phyloP scores from a whole-genome alignment of 2,113 vertebrate species.

The Hippocampus mohnikei region DNA sequence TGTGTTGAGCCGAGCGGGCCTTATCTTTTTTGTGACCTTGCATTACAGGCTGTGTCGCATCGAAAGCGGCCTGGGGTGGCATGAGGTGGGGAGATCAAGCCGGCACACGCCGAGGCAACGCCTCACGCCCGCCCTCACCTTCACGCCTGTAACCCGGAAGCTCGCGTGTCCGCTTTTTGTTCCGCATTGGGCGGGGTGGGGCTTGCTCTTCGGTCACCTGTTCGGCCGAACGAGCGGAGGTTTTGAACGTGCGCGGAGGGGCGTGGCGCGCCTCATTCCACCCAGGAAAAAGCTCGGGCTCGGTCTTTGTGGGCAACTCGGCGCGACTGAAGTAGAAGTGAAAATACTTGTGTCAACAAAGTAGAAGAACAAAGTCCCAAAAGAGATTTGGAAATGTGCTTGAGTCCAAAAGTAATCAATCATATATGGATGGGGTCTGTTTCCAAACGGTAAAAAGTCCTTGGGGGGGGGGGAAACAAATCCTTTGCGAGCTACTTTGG shows the following conservation, averaged over 20 bases:
- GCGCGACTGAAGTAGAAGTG: background rate
- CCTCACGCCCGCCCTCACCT: constrained; percentile 4
- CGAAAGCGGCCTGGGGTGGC: background rate
- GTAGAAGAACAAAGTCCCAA: background rate
- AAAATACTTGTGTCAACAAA: background rate
- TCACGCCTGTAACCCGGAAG: background rate
- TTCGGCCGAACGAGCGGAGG: background rate
- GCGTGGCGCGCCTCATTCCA: background rate
- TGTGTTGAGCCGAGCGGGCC: background rate
- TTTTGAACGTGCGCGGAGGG: background rate
- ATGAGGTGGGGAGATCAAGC: background rate
- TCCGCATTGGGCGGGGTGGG: no score
- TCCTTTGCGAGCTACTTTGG: no score
- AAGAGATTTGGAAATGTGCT: background rate
- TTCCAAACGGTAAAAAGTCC: no score
- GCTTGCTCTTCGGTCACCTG: background rate
- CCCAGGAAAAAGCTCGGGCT: no score
- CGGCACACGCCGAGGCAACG: background rate
- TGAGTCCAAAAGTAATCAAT: background rate
- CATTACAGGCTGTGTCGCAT: background rate
- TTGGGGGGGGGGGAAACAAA: no score
- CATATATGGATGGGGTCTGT: no score
- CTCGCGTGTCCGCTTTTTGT: background rate
- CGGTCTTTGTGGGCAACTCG: background rate
- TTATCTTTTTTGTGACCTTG: background rate